Evolutionary conservation across 2,888 invertebrate genomes (phyloP).

Genomic region (Agrotis clavis): DNA sequence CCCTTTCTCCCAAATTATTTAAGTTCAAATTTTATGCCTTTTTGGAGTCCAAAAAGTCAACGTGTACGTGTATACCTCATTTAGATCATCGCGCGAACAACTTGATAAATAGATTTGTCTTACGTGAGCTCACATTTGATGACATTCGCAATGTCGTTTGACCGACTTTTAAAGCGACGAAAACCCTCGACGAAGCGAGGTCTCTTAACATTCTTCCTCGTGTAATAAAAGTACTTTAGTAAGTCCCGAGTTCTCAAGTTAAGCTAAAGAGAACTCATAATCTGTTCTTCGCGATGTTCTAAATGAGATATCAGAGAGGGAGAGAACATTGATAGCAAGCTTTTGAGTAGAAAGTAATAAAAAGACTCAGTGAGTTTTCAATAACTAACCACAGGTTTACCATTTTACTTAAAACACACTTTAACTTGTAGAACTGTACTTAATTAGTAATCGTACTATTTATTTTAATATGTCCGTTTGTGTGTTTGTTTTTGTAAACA

Average conservation of each 20-base stretch:
- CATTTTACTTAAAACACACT: background rate
- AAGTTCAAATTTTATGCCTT: background rate
- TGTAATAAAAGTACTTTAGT: too few relatives aligned
- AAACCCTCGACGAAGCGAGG: too few relatives aligned
- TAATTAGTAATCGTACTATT: too few relatives aligned
- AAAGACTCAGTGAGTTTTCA: slow-evolving; percentile 5
- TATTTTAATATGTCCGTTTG: too few relatives aligned
- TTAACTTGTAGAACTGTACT: too few relatives aligned
- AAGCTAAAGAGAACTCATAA: background rate
- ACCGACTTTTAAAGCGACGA: too few relatives aligned
- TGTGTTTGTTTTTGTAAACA: too few relatives aligned
- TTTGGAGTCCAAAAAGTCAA: background rate
- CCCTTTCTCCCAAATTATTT: background rate
- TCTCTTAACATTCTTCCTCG: background rate
- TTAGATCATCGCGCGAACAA: slow-evolving; percentile 2
- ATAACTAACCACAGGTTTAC: too few relatives aligned
- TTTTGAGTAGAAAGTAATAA: background rate
- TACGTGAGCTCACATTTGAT: background rate
- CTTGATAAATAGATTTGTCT: background rate
- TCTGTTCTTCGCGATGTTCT: slow-evolving; percentile 19
- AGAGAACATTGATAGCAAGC: slow-evolving; percentile 23
- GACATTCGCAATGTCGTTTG: background rate
- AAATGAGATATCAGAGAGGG: slow-evolving; percentile 13
- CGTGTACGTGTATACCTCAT: slow-evolving; percentile 8
- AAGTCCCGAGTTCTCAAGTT: too few relatives aligned